Base-by-base conservation (phyloP, 2,888 invertebrate genomes). In the Micropterix aruncella region DNA sequence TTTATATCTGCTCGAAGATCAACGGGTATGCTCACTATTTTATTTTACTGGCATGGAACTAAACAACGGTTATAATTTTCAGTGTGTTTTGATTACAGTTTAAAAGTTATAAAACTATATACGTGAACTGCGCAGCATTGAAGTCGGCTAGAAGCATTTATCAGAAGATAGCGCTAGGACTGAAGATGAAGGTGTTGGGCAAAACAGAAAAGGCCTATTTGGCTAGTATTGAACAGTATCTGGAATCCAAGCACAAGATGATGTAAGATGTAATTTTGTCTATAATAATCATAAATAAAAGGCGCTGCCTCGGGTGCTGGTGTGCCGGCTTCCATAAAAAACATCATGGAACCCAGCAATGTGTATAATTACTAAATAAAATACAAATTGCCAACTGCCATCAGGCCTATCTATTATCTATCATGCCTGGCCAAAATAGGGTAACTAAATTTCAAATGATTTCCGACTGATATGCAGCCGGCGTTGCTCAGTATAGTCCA, bases 41-140 rank as follows among this genome's bases (percentile, higher is more conserved):
- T 7, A 5, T 18, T 12, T 17, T 40, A 3, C 19, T 5, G 37
- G 19, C 15, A 12, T 43, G 36, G 27, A 40, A 18, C 27, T 12
- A 1, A 9, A 12, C 16, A 37, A 37, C 15, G n/a, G 16, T 38
- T 9, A 14, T 14, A 38, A 38, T 38, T 15, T 45, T 45, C 38
- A 40, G 43, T 16, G 17, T 18, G 18, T 47, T 44, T 50, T 44
- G 47, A 42, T 65, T 66, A 46, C 57, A 77, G 76, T 61, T 74
- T 48, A 59, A 61, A 51, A 63, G 70, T 12, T 77, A 77, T 49
- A 71, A 74, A 55, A 72, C 75, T 46, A 74, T 88, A 9, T 85
- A 83, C 56, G 67, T 91, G 1, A 96, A 96, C 63, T 95, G 95
- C 56, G 94, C 94, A 48, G 80, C 83, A 49, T 77, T 93, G 58